These are phyloP conservation scores for Pituophis catenifer DNA, from an alignment of 2,113 vertebrate species.

Conservation along the genomic window DNA sequence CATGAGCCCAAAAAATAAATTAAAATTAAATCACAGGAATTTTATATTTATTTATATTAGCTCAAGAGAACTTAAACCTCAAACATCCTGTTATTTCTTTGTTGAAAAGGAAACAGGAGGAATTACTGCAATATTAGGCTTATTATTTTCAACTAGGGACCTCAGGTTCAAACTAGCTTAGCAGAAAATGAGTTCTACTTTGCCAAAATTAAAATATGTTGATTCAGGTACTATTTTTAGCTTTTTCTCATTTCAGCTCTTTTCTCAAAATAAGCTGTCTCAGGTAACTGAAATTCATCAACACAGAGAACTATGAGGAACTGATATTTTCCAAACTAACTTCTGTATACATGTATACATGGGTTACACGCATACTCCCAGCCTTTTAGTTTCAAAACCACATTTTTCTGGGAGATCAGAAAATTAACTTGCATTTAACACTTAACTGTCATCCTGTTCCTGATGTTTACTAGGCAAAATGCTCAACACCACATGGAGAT, in stretches of 20 bases:
- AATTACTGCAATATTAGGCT: background rate
- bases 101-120: constrained; percentile 7
- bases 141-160: constrained; percentile 45
- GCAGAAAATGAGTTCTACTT: constrained; percentile 6
- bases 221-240: constrained; percentile 43
- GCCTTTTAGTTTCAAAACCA: background rate
- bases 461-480: background rate
- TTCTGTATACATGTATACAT: no score
- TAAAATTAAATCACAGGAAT: constrained; percentile 25
- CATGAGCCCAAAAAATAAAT: background rate
- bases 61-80: constrained; percentile 33
- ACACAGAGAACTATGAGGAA: constrained; percentile 14
- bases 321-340: background rate
- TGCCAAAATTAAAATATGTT: constrained; percentile 44
- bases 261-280: constrained; percentile 43
- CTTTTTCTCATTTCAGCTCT: constrained; percentile 30
- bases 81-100: constrained; percentile 15
- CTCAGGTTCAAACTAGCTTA: constrained; percentile 49
- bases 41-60: constrained; percentile 35
- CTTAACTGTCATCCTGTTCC: background rate
- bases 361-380: background rate
- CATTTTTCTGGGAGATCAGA: background rate
- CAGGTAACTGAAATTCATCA: constrained; percentile 37
- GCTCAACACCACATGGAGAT: background rate
- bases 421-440: background rate